Evolutionary conservation across 2,797 vertebrate genomes (phyloP), one percentile per base, ranked within the genome.

Genomic region (Muscicapa striata): DNA sequence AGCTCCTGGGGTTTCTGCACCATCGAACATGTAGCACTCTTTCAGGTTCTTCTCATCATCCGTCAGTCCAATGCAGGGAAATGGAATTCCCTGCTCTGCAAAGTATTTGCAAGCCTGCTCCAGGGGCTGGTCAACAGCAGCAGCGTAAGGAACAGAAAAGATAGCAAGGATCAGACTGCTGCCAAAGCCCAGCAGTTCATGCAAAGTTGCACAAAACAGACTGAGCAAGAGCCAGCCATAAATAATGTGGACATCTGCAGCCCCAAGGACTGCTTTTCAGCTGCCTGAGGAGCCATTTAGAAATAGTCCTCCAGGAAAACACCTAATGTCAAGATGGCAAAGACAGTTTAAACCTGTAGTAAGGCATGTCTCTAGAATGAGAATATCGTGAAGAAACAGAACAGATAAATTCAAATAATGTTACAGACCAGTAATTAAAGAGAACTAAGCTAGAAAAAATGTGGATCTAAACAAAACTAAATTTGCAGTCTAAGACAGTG

Each of bases 21-120:
- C 96, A 18, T 96, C 93, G 5, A 98, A 97, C 79, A 99, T 96
- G 66, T 98, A 99, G 58, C 98, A 98, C 64, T 99, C 99, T 74
- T 97, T 98, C 78, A 98, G 85, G 9, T 97, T 95, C 38, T 97
- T 97, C 58, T 97, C 97, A 17, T 98, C 96, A 2, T 96, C 96
- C 26, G 64, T 94, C 85, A 98, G 89, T 27, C 97, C 73, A 1
- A 97, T 96, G 27, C 82, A 96, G 21, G 98, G 98, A 95, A 99
- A 99, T 0, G 98, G 98, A 76, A 99, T 97, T 61, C 95, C 92
- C 85, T 98, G 98, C 52, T 97, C 70, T 0, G 79, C 52, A 26
- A 98, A 99, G 94, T 98, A 98, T 22, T 81, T 91, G 29, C 97
- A 98, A 18, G 98, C 98, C 77, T 97, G 94, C 77, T 98, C 95